Base-by-base conservation (phyloP, 2,113 vertebrate species). In the Lipotes vexillifer region DNA sequence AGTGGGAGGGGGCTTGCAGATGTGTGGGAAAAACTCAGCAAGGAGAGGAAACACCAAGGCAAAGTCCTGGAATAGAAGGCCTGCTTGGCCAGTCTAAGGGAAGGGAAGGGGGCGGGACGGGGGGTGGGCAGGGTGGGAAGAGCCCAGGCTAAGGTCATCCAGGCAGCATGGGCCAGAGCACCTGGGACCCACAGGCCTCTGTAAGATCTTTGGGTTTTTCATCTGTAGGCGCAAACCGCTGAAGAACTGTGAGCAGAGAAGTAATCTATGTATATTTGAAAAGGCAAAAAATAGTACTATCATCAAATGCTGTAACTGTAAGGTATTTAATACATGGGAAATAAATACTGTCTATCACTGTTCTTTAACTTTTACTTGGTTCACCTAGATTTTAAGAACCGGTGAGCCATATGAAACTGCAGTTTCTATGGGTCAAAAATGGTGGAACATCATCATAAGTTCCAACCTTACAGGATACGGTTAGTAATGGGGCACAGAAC, bases 391-490 rank as follows among this genome's bases (percentile, higher is more conserved):
- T 38, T 5, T 23, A 81, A 65, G 90, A 52, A 74, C 38, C 10
- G 2, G 33, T 36, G 10, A 59, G 65, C 5, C 55, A 74, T 9
- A 68, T 33, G 74, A 63, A 72, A 82, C 33, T 10, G 66, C 9
- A 17, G 49, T 38, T 61, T 55, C 49, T 69, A 21, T 6, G 63
- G 33, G 87, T 59, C 59, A 86, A 59, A 94, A 92, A 65, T 9
- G 14, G 66, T 29, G 36, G 46, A 57, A 74, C 10, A 13, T 1
- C 6, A 18, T 55, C 59, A 57, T 4, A 46, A 81, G 18, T 29
- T 63, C 81, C n/a, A 15, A 46, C 0, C 31, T 82, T 41, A 91
- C 0, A 69, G n/a, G 27, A 21, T 3, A 49, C 9, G 6, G 5
- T 11, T 17, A 31, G 31, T 12, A n/a, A 61, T 49, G 44, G 57